Evolutionary conservation across 1,140 invertebrate species (phyloP).

Genomic region (Catajapyx aquilonaris): DNA sequence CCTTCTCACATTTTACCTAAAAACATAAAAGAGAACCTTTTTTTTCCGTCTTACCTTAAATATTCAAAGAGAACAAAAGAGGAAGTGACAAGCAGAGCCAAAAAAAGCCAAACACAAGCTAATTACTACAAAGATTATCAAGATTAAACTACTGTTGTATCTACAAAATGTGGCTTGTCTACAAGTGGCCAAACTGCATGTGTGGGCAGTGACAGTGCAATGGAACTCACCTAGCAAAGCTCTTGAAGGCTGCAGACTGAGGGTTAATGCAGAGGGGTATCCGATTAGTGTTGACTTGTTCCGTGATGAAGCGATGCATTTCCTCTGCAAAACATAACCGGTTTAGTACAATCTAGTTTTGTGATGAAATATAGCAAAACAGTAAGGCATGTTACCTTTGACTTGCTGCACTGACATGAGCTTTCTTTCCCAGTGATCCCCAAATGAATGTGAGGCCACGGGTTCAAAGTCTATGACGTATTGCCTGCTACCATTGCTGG

Average conservation of each 20-base stretch:
- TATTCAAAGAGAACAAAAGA: conserved; percentile 4
- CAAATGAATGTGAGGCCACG: conserved; percentile 64
- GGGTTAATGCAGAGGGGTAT: conserved; percentile 98
- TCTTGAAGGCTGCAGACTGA: conserved; percentile 96
- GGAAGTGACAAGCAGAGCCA: neutral
- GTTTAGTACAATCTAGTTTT: too few relatives aligned
- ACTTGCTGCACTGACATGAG: conserved; percentile 79
- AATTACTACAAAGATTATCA: neutral
- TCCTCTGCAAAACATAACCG: conserved; percentile 57
- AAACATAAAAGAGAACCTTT: conserved; percentile 1
- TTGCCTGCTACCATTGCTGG: conserved; percentile 44
- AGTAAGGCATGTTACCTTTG: too few relatives aligned
- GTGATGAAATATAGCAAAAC: too few relatives aligned
- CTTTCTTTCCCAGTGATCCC: conserved; percentile 86
- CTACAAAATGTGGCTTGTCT: neutral
- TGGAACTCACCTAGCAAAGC: conserved; percentile 86
- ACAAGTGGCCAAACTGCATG: neutral
- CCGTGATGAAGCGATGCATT: conserved; percentile 94
- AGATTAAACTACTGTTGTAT: neutral
- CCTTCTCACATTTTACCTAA: too few relatives aligned
- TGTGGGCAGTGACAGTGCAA: conserved; percentile 1
- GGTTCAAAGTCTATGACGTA: conserved; percentile 89
- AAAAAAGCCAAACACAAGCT: neutral
- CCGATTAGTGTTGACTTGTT: conserved; percentile 77
- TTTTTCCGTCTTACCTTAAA: neutral